Conservation (phyloP, 2,113 vertebrate genomes). For the Coptodon rendalli region DNA sequence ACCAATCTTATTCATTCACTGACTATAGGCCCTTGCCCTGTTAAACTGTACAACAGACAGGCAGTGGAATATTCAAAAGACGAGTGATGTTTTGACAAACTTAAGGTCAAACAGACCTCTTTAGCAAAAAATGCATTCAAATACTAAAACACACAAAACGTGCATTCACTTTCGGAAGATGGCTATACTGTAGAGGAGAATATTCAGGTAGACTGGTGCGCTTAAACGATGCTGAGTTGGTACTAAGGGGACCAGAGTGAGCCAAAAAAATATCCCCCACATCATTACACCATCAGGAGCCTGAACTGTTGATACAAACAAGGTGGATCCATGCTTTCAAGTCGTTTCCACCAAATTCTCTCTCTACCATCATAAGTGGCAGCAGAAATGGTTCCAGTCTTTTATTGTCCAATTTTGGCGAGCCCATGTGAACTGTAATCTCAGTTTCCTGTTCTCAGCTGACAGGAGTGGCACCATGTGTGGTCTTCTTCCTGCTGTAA, state of each 20-base stretch:
- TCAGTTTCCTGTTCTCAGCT: neutral
- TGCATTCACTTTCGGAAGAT: neutral
- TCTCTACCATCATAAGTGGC: neutral
- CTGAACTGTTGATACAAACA: neutral
- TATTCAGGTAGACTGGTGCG: neutral
- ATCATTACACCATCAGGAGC: neutral
- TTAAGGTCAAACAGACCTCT: neutral
- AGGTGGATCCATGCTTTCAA: neutral
- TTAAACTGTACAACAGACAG: neutral
- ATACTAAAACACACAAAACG: neutral
- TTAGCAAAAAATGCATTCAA: neutral
- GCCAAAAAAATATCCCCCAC: neutral
- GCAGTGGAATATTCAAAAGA: neutral
- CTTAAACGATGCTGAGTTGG: neutral
- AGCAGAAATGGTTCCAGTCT: neutral
- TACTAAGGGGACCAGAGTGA: neutral
- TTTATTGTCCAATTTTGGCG: neutral
- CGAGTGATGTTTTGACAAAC: neutral
- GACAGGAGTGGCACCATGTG: neutral
- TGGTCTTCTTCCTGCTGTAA: neutral
- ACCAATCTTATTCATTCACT: neutral
- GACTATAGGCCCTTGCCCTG: neutral
- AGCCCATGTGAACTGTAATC: neutral
- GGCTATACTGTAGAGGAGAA: neutral
- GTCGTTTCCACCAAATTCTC: neutral